phyloP scores from a whole-genome alignment of 2,888 invertebrate species.

The Nymphalis polychloros region DNA sequence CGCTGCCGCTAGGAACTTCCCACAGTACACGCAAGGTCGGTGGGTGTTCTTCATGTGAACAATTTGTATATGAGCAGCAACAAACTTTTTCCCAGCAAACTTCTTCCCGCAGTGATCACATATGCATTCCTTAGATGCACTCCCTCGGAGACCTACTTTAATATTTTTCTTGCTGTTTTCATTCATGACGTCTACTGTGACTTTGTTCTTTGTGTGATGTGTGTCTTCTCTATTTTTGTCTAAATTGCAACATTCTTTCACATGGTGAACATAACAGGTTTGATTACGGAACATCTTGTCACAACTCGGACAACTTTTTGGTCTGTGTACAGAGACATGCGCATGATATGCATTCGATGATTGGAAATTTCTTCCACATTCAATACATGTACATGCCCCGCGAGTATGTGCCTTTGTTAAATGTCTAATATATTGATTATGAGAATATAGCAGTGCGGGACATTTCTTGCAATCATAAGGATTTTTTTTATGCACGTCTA shows the following conservation, averaged over 20 bases:
- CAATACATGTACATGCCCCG: conserved; percentile 59
- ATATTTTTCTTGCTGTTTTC: conserved; percentile 49
- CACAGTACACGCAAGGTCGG: conserved; percentile 63
- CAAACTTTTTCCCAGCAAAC: conserved; percentile 64
- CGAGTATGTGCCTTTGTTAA: conserved; percentile 51
- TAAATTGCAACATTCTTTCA: conserved; percentile 61
- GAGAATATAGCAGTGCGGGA: conserved; percentile 53
- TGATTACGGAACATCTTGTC: conserved; percentile 63
- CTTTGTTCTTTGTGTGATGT: conserved; percentile 49
- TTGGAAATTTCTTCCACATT: conserved; percentile 64
- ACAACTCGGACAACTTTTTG: conserved; percentile 63
- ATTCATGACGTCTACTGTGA: conserved; percentile 55
- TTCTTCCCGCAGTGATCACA: conserved; percentile 71
- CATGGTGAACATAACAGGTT: conserved; percentile 63
- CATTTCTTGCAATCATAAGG: conserved; percentile 63
- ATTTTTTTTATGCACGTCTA: conserved; percentile 46
- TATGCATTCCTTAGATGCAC: conserved; percentile 56
- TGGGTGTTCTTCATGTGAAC: conserved; percentile 70
- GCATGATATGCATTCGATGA: conserved; percentile 56
- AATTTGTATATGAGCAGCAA: conserved; percentile 69
- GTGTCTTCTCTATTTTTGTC: conserved; percentile 48
- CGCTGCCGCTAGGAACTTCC: conserved; percentile 63
- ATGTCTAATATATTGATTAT: conserved; percentile 50
- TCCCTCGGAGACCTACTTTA: conserved; percentile 62
- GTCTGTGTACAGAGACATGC: conserved; percentile 57